A percentile compares a stretch with the other conserved stretches of the same genome.
These are phyloP conservation scores for Atherinosoma microstoma DNA, from an alignment of 2,797 vertebrate genomes.

Conservation along the genomic window DNA sequence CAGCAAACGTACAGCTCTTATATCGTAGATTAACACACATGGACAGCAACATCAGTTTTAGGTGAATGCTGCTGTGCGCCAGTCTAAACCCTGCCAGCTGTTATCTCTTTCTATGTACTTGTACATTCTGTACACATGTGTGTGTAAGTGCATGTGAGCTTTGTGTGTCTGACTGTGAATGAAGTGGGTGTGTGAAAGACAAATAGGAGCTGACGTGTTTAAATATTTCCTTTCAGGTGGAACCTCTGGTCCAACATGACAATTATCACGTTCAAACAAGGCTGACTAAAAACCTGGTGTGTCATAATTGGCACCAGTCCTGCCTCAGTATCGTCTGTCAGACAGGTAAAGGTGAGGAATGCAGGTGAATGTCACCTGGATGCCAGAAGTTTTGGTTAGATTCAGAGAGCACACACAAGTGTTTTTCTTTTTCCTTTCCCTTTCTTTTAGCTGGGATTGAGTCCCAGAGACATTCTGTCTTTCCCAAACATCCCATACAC, in stretches of 20 bases:
- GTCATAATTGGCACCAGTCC: conserved; percentile 24
- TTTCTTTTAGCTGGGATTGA: too few relatives aligned
- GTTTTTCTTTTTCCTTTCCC: not conserved
- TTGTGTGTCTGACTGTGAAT: not conserved
- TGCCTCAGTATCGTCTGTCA: not conserved
- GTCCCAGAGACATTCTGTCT: not conserved
- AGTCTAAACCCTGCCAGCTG: conserved; percentile 7
- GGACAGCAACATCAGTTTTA: not conserved
- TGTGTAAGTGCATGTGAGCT: not conserved
- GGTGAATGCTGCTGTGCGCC: conserved; percentile 10
- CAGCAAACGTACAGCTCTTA: not conserved
- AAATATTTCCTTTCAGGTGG: not conserved
- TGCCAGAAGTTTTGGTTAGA: conserved; percentile 40
- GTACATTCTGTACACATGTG: conserved; percentile 3
- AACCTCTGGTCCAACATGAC: not conserved
- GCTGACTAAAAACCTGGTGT: conserved; percentile 26
- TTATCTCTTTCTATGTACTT: conserved; percentile 19
- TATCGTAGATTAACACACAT: conserved; percentile 29
- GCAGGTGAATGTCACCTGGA: conserved; percentile 13
- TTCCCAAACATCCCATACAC: not conserved
- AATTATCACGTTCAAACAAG: not conserved
- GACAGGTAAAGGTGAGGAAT: conserved; percentile 36
- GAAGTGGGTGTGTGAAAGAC: conserved; percentile 8
- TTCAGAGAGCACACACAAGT: not conserved
- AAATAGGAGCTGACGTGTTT: conserved; percentile 29